phyloP scores from a whole-genome alignment of 2,113 vertebrate genomes.

The Pseudorasbora parva region DNA sequence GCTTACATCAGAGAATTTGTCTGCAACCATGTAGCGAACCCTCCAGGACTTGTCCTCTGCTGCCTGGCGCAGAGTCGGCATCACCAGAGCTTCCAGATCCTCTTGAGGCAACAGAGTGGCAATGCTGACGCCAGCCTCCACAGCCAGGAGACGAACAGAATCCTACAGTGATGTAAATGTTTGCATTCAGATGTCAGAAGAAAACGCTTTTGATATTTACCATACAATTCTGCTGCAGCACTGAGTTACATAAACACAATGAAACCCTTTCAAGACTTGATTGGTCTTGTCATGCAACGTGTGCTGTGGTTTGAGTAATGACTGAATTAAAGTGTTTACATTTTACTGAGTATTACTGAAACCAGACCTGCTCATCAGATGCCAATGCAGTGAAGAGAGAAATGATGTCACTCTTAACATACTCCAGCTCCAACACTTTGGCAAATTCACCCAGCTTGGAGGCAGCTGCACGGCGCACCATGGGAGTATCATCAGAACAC shows the following conservation, averaged over 20 bases:
- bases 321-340: not conserved
- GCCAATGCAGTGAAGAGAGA: conserved; percentile 89
- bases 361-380: conserved; percentile 88
- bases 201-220: conserved; percentile 5
- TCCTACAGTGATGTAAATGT: conserved; percentile 68
- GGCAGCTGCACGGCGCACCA: conserved; percentile 90
- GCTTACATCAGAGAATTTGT: conserved; percentile 89
- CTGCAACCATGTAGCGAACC: conserved; percentile 92
- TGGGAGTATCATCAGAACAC: conserved; percentile 90
- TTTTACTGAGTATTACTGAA: not conserved
- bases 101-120: conserved; percentile 85
- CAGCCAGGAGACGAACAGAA: conserved; percentile 87
- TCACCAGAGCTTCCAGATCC: conserved; percentile 86
- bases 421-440: conserved; percentile 89
- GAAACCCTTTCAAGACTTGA: conserved; percentile 8
- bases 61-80: conserved; percentile 86
- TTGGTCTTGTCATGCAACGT: not conserved
- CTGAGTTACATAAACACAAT: conserved; percentile 13
- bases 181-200: conserved; percentile 12
- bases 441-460: conserved; percentile 92
- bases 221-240: not conserved
- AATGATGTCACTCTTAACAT: conserved; percentile 90
- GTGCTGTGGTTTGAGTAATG: conserved; percentile 17
- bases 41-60: conserved; percentile 93
- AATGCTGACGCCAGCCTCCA: conserved; percentile 90